A percentile compares a stretch with the other conserved stretches of the same genome.
Conservation (phyloP, 30 jellyfish, hydroid and myxozoan genomes). For the Hydra vulgaris region DNA sequence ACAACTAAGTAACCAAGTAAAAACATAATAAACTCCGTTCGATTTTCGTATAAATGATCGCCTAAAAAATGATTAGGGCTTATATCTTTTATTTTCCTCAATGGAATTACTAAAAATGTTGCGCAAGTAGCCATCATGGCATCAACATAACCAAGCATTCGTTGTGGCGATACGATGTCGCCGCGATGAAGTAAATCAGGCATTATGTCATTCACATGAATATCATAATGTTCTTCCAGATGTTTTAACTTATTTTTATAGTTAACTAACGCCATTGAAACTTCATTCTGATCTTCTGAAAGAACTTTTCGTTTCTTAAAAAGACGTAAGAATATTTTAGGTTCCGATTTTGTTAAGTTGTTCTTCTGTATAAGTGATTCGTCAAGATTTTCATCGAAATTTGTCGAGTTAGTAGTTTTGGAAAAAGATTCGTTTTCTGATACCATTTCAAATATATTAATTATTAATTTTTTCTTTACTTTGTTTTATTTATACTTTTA, state of each 20-base stretch:
- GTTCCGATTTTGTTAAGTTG: too few relatives aligned
- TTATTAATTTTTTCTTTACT: too few relatives aligned
- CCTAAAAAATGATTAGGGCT: neutral
- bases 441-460: too few relatives aligned
- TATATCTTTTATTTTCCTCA: constrained; percentile 17
- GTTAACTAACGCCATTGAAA: too few relatives aligned
- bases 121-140: constrained; percentile 51
- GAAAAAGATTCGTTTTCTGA: too few relatives aligned
- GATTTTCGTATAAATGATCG: neutral
- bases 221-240: constrained; percentile 30
- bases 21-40: constrained; percentile 29
- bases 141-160: constrained; percentile 28
- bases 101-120: constrained; percentile 28
- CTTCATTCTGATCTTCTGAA: too few relatives aligned
- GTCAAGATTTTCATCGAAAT: too few relatives aligned
- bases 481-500: too few relatives aligned
- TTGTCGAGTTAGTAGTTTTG: too few relatives aligned
- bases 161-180: constrained; percentile 16
- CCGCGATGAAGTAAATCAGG: constrained; percentile 37
- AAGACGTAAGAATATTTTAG: too few relatives aligned
- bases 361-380: too few relatives aligned
- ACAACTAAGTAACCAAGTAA: constrained; percentile 31
- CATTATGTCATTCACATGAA: neutral
- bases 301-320: too few relatives aligned
- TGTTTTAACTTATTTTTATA: constrained; percentile 12